Base-by-base conservation (phyloP, 2,113 vertebrate genomes). In the Phasianus colchicus region DNA sequence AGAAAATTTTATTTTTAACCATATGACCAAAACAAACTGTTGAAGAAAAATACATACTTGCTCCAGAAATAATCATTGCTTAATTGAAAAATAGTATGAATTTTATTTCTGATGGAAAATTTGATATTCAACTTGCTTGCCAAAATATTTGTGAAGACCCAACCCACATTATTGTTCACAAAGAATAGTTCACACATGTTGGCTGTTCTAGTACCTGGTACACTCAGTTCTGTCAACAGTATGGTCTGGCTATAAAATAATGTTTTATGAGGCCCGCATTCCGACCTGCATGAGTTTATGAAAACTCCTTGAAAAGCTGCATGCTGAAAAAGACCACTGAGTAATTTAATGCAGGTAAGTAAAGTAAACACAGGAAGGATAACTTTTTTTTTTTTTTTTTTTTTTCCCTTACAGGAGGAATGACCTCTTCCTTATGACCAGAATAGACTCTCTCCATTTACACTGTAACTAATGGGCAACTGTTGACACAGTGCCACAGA, bases 91-190 rank as follows among this genome's bases (percentile, higher is more conserved):
- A 36, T 74, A n/a, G 32, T 83, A 45, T 63, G 90, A 83, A 72
- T 70, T 94, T 86, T 76, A 19, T 73, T 94, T 86, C 89, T 82
- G 57, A 19, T 88, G 47, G 88, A 94, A 86, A 84, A 95, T 72
- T 27, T 82, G 70, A 92, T 89, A 89, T 90, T 93, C 70, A 65
- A 8, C 52, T 61, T 38, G 38, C 66, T 74, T 90, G 61, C 74
- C 77, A 84, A 90, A 94, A 90, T 93, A 95, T 96, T 92, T 94
- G 20, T 30, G n/a, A 65, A 90, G 83, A 69, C 85, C 71, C 74
- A 93, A 40, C 77, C 73, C 74, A 43, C 74, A 43, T 87, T 92
- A 92, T 65, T 94, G 81, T 92, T 95, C 81, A 61, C 66, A 69
- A 91, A 84, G 89, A 93, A 78, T 2, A 61, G 43, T 40, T 91